Conservation (phyloP, 1,140 invertebrate species). For the Drosophila nannoptera region DNA sequence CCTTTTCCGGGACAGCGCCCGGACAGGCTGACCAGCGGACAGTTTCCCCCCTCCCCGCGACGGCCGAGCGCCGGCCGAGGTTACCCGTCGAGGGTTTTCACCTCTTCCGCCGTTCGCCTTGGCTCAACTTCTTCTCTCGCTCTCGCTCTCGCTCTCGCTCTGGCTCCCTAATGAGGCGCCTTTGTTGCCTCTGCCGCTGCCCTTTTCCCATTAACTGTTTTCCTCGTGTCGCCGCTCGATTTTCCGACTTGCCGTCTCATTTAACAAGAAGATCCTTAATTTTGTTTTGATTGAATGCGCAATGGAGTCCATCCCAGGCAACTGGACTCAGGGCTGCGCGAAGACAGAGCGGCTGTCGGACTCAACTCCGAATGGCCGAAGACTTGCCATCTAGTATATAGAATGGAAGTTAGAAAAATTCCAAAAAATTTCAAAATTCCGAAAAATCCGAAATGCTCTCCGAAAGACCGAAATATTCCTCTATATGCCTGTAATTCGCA, state of each 20-base stretch:
- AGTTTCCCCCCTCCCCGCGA: neutral
- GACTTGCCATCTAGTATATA: no score
- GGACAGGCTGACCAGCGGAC: constrained; percentile 2
- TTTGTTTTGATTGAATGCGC: constrained; percentile 65
- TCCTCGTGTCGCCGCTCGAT: neutral
- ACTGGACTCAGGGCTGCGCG: no score
- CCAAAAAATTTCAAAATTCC: no score
- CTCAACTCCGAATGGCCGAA: neutral
- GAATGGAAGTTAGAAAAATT: no score
- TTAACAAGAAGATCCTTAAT: constrained; percentile 57
- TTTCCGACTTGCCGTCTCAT: constrained; percentile 44
- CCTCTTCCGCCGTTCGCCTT: neutral
- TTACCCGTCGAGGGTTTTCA: neutral
- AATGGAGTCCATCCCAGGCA: constrained; percentile 36
- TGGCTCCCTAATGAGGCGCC: constrained; percentile 48
- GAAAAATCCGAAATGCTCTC: no score
- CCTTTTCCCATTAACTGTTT: constrained; percentile 8
- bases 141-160: neutral
- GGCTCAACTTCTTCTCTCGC: no score
- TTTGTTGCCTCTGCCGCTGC: constrained; percentile 19
- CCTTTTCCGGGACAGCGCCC: constrained; percentile 4
- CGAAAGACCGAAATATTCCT: no score
- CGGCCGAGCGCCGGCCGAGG: neutral
- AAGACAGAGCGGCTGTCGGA: no score
- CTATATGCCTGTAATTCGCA: no score